These are phyloP conservation scores for Polypedilum vanderplanki DNA, from an alignment of 1,140 invertebrate genomes.

Conservation along the genomic window DNA sequence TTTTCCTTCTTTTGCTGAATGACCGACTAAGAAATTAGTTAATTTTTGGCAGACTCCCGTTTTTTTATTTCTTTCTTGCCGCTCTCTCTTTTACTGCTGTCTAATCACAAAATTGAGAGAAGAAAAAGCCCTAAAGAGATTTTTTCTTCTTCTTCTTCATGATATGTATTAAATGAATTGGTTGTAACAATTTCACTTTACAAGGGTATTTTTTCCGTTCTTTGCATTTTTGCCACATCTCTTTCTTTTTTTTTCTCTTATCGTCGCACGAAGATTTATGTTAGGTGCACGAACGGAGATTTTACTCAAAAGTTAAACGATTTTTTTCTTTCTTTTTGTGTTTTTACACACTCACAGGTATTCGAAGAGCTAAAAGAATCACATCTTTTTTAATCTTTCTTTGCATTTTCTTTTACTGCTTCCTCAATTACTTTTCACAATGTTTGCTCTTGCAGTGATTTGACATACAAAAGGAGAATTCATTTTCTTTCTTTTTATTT, in stretches of 20 bases:
- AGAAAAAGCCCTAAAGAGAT: background rate
- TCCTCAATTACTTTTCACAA: too few species aligned
- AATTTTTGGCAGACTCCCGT: background rate
- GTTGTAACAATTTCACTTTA: constrained; percentile 19
- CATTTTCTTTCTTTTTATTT: background rate
- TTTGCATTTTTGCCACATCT: background rate
- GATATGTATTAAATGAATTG: background rate
- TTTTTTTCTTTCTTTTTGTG: background rate
- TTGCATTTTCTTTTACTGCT: too few species aligned
- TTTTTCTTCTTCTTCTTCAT: background rate
- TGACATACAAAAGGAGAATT: too few species aligned
- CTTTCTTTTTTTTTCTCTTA: constrained; percentile 2
- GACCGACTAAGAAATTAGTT: background rate
- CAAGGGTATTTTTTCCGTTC: background rate
- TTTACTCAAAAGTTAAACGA: background rate
- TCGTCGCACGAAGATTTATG: constrained; percentile 4
- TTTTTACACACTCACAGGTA: too few species aligned
- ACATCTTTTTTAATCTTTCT: too few species aligned
- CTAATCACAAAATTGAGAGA: background rate
- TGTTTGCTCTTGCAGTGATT: too few species aligned
- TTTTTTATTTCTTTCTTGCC: background rate
- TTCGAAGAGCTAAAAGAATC: too few species aligned
- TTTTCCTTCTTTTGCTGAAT: too few species aligned
- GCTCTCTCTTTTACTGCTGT: background rate
- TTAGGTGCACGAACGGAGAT: background rate